A percentile compares a stretch with the other conserved stretches of the same genome.
These are phyloP conservation scores for Smithornis capensis DNA, from an alignment of 2,113 vertebrate species.

Conservation along the genomic window DNA sequence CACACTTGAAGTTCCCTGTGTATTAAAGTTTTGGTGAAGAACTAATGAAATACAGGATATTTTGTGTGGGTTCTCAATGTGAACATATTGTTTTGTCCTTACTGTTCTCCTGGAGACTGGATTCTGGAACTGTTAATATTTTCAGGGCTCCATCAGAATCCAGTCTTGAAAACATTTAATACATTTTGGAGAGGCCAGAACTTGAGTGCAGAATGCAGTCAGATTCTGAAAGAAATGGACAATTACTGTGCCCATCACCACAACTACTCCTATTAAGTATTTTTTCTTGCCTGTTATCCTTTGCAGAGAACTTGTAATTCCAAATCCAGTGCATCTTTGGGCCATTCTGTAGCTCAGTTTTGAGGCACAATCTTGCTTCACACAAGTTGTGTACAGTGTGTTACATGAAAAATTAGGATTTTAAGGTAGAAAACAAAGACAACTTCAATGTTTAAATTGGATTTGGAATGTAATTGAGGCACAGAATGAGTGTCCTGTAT, in stretches of 20 bases:
- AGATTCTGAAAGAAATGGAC: not conserved
- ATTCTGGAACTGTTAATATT: not conserved
- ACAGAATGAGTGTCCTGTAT: rapidly evolving
- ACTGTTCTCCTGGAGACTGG: not conserved
- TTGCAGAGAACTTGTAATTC: not conserved
- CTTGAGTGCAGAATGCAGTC: not conserved
- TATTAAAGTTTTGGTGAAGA: not conserved
- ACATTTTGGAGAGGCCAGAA: not conserved
- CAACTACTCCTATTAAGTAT: rapidly evolving
- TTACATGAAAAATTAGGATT: rapidly evolving
- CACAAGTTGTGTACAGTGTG: rapidly evolving
- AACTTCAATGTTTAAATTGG: not conserved
- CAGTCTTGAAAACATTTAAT: not conserved
- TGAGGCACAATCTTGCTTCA: not conserved
- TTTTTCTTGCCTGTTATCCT: not conserved
- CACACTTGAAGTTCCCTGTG: too few relatives aligned
- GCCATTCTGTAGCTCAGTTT: not conserved
- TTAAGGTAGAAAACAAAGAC: not conserved
- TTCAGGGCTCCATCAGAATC: not conserved
- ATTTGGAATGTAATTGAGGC: not conserved
- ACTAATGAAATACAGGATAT: too few relatives aligned
- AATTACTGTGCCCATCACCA: not conserved
- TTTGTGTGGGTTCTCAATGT: not conserved
- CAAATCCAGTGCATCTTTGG: not conserved
- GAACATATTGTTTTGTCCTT: not conserved